phyloP scores from a whole-genome alignment of 2,113 vertebrate genomes.

The Bubo bubo region DNA sequence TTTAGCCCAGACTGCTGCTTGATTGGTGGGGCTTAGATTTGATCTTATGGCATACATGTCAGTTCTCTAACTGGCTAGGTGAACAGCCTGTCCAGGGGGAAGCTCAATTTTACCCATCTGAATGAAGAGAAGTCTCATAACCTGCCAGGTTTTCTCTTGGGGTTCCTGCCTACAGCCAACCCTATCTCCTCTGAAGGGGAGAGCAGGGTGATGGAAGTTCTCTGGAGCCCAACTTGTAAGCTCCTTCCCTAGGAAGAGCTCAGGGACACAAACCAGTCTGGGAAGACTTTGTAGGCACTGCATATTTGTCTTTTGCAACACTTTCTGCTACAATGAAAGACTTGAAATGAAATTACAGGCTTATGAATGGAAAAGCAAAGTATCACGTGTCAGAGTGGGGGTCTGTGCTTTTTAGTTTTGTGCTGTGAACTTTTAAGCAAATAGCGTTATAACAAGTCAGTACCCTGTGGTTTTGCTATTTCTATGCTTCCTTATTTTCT shows the following conservation, averaged over 20 bases:
- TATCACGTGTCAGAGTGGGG: not conserved
- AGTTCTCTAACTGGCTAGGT: constrained; percentile 41
- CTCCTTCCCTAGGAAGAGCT: not conserved
- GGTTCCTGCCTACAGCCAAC: not conserved
- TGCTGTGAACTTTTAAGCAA: not conserved
- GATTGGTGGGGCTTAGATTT: constrained; percentile 68
- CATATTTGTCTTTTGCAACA: not conserved
- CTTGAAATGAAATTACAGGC: not conserved
- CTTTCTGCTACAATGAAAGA: not conserved
- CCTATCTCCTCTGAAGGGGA: not conserved
- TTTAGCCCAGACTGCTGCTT: constrained; percentile 43
- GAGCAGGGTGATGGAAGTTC: not conserved
- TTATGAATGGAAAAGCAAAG: not conserved
- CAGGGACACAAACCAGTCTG: not conserved
- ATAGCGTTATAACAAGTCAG: not conserved
- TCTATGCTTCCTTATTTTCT: not conserved
- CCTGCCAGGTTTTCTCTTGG: not conserved
- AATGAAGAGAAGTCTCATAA: not conserved
- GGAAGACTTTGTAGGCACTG: not conserved
- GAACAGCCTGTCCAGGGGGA: not conserved
- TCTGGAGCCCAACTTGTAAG: not conserved
- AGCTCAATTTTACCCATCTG: not conserved
- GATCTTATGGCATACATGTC: constrained; percentile 53
- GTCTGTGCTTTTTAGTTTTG: not conserved
- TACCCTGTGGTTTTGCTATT: not conserved